Evolutionary conservation across 2,113 vertebrate species (phyloP).

Genomic region (Nesoenas mayeri): DNA sequence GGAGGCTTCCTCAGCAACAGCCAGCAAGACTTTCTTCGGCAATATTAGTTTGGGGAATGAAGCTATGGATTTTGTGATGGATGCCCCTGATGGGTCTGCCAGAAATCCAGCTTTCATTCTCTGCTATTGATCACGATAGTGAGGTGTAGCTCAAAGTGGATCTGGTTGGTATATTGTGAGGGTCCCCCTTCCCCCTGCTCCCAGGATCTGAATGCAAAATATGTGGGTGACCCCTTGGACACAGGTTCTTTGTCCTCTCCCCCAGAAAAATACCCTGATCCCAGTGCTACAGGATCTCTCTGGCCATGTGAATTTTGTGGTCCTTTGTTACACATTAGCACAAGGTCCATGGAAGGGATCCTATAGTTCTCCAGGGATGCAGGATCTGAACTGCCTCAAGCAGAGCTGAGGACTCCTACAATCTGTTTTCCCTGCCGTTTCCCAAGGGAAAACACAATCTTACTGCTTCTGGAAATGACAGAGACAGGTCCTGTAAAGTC

Average conservation of each 20-base stretch:
- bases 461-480: background rate
- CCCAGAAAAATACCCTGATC: too few relatives aligned
- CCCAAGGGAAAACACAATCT: background rate
- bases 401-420: background rate
- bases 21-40: background rate
- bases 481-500: background rate
- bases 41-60: background rate
- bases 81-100: background rate
- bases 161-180: background rate
- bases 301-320: background rate
- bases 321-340: too few relatives aligned
- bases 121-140: background rate
- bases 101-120: background rate
- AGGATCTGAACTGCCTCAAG: background rate
- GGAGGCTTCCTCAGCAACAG: background rate
- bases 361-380: rapidly evolving
- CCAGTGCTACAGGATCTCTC: background rate
- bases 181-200: background rate
- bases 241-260: background rate
- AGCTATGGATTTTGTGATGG: background rate
- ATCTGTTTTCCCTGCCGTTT: background rate
- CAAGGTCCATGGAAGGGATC: background rate
- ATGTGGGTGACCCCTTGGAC: background rate
- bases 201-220: background rate
- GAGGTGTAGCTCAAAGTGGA: background rate